Conservation (phyloP, 1,140 invertebrate species). For the Scaptomyza pallida region DNA sequence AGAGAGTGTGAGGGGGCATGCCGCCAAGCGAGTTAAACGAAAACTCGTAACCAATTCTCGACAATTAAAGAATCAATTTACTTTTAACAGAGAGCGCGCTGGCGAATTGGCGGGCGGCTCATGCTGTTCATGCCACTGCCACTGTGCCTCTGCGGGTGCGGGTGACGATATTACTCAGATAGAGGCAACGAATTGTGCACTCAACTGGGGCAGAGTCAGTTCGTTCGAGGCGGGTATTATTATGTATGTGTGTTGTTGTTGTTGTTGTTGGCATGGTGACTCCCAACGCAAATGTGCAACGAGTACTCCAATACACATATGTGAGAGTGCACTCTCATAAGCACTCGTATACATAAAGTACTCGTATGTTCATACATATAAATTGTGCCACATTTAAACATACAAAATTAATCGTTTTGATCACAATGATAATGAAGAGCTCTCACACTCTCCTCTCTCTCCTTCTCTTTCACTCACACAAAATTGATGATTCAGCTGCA, state of each 20-base stretch:
- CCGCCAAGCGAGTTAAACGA: slow-evolving; percentile 66
- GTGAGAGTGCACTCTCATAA: background rate
- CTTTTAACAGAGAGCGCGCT: slow-evolving; percentile 73
- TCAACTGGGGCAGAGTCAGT: slow-evolving; percentile 64
- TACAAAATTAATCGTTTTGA: slow-evolving; percentile 48
- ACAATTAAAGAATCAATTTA: slow-evolving; percentile 83
- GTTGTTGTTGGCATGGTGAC: slow-evolving; percentile 8
- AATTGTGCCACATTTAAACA: slow-evolving; percentile 56
- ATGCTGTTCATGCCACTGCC: background rate
- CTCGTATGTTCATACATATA: slow-evolving; percentile 29
- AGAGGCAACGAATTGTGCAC: slow-evolving; percentile 40
- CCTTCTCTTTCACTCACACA: slow-evolving; percentile 3
- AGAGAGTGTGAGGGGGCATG: slow-evolving; percentile 22
- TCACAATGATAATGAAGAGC: slow-evolving; percentile 65
- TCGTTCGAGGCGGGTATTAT: slow-evolving; percentile 46
- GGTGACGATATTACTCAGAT: slow-evolving; percentile 8
- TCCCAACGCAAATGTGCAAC: slow-evolving; percentile 3
- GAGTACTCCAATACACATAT: slow-evolving; percentile 12
- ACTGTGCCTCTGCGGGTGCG: slow-evolving; percentile 30
- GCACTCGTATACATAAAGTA: slow-evolving; percentile 15
- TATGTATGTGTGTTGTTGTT: slow-evolving; percentile 30
- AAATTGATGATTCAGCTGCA: slow-evolving; percentile 65
- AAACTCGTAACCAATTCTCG: slow-evolving; percentile 79
- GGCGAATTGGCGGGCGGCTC: slow-evolving; percentile 60
- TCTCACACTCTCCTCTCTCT: background rate